Evolutionary conservation across 2,888 invertebrate genomes (phyloP).

Genomic region (Colostygia pectinataria): DNA sequence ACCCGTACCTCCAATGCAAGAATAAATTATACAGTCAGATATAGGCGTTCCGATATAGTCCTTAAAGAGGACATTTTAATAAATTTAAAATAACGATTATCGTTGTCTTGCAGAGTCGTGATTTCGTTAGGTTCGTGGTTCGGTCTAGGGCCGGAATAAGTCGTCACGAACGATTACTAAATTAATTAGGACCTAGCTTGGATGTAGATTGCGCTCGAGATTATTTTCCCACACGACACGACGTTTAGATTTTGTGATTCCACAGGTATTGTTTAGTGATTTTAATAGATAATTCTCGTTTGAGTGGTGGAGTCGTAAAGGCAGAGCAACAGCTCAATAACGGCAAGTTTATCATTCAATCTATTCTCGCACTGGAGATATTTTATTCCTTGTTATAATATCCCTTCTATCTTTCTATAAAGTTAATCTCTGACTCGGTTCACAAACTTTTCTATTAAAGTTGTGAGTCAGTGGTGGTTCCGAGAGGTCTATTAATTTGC

Average conservation of each 20-base stretch:
- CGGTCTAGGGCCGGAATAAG: conserved; percentile 76
- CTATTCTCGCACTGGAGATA: conserved; percentile 7
- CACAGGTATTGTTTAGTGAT: conserved; percentile 62
- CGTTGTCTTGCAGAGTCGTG: conserved; percentile 80
- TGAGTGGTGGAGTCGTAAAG: conserved; percentile 20
- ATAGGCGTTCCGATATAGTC: conserved; percentile 79
- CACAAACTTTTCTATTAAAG: conserved; percentile 2
- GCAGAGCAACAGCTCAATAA: conserved; percentile 26
- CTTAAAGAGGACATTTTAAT: conserved; percentile 82
- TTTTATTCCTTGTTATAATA: conserved; percentile 7
- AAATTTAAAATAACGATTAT: conserved; percentile 83
- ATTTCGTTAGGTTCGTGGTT: conserved; percentile 81
- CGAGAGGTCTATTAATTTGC: conserved; percentile 23
- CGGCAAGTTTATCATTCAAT: conserved; percentile 16
- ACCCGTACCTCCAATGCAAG: conserved; percentile 66
- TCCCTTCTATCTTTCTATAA: conserved; percentile 5
- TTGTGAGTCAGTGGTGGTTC: conserved; percentile 7
- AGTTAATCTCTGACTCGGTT: conserved; percentile 3
- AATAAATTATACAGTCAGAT: conserved; percentile 82
- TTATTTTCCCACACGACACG: conserved; percentile 81
- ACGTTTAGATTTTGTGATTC: conserved; percentile 71
- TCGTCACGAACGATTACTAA: conserved; percentile 83
- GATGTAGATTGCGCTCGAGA: conserved; percentile 78
- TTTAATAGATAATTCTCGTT: conserved; percentile 40
- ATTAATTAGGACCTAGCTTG: conserved; percentile 81